Evolutionary conservation across 2,113 vertebrate genomes (phyloP).

Genomic region (Cyprinodon tularosa): DNA sequence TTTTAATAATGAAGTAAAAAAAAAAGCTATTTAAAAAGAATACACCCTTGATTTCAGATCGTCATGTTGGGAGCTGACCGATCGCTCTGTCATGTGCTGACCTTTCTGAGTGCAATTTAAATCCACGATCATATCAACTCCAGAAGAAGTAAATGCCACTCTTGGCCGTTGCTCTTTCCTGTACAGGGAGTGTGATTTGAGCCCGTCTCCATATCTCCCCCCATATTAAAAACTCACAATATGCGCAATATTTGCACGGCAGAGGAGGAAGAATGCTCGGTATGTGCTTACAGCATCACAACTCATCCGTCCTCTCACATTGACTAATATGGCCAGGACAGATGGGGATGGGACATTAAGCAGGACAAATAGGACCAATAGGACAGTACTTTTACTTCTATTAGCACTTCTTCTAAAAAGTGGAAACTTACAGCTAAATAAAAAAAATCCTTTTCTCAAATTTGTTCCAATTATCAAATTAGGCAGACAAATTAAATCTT

Average conservation of each 20-base stretch:
- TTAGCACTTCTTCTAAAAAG: background rate
- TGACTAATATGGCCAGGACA: conserved; percentile 68
- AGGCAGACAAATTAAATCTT: background rate
- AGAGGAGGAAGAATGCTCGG: conserved; percentile 86
- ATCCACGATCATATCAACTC: conserved; percentile 82
- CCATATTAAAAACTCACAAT: conserved; percentile 85
- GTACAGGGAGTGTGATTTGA: conserved; percentile 82
- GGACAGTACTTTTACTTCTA: background rate
- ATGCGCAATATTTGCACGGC: conserved; percentile 90
- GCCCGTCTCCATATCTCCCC: conserved; percentile 54
- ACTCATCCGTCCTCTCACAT: conserved; percentile 59
- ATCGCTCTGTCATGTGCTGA: conserved; percentile 67
- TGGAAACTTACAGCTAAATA: background rate
- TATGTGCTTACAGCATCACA: conserved; percentile 84
- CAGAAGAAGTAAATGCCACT: conserved; percentile 89
- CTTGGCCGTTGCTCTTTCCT: conserved; percentile 83
- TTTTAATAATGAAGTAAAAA: conserved; percentile 8
- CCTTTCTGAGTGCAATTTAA: conserved; percentile 78
- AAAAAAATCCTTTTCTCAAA: too few species aligned
- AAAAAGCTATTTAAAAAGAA: conserved; percentile 19
- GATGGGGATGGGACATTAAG: conserved; percentile 50
- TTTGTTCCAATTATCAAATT: too few species aligned
- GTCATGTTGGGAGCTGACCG: conserved; percentile 63
- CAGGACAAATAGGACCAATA: conserved; percentile 13
- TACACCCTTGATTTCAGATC: conserved; percentile 51